Percentiles rank a stretch among this genome's conserved stretches.
phyloP scores from a whole-genome alignment of 2,797 vertebrate genomes.

The Platalea minor region DNA sequence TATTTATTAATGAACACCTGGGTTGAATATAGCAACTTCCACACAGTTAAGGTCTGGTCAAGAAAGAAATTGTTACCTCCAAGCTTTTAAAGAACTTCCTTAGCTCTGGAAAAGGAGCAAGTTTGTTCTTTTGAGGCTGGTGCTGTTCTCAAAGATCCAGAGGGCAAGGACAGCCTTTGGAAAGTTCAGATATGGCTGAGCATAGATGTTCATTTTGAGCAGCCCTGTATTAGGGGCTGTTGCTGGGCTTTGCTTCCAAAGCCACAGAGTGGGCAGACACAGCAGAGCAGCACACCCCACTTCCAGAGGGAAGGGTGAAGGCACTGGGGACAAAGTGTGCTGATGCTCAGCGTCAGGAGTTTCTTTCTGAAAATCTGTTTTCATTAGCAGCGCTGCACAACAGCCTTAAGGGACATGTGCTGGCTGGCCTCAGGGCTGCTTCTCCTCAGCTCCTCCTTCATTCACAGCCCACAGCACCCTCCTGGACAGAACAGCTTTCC shows the following conservation, averaged over 20 bases:
- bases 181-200: neutral
- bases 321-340: neutral
- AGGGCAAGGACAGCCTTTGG: neutral
- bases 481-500: neutral
- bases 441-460: neutral
- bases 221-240: neutral
- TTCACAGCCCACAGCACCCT: neutral
- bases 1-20: neutral
- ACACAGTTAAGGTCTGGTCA: neutral
- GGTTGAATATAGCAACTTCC: neutral
- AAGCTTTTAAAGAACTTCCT: neutral
- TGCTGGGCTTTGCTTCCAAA: neutral
- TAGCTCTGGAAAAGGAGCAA: neutral
- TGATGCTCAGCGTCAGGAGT: neutral
- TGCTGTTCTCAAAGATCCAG: neutral
- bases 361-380: neutral
- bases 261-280: neutral
- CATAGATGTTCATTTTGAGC: neutral
- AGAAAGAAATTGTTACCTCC: neutral
- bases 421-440: neutral
- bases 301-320: neutral
- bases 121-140: neutral
- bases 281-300: neutral
- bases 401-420: neutral
- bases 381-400: neutral